phyloP scores from a whole-genome alignment of 2,113 vertebrate genomes.

The Heloderma charlesbogerti region DNA sequence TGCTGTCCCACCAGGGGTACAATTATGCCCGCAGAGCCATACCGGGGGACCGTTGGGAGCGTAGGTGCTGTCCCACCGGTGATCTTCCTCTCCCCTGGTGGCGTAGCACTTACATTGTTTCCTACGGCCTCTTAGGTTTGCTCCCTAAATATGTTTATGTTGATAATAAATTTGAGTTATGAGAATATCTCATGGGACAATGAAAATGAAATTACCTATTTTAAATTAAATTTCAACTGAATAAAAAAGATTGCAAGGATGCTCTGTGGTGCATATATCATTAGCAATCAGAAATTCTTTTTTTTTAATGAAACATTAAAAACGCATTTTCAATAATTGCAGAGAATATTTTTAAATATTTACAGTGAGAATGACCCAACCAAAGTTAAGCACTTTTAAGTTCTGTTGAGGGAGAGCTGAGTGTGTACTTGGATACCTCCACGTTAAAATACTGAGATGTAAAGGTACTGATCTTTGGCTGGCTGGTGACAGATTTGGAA shows the following conservation, averaged over 20 bases:
- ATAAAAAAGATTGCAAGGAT: slow-evolving; percentile 38
- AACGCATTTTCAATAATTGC: neutral
- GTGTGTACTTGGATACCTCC: neutral
- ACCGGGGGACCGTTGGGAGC: neutral
- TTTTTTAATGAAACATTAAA: neutral
- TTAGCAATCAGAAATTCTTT: neutral
- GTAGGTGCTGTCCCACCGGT: neutral
- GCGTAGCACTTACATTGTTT: neutral
- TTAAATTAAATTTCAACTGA: slow-evolving; percentile 46
- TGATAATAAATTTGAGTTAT: slow-evolving; percentile 59
- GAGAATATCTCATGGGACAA: slow-evolving; percentile 35
- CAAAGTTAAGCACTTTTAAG: neutral
- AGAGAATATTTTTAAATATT: neutral
- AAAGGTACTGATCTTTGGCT: neutral
- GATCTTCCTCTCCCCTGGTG: neutral
- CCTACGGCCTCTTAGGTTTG: neutral
- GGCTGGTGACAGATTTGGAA: slow-evolving; percentile 26
- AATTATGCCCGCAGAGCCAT: neutral
- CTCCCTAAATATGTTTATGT: neutral
- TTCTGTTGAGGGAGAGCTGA: neutral
- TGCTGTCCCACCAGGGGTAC: neutral
- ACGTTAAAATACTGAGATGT: neutral
- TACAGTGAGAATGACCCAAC: neutral
- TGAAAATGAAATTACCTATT: slow-evolving; percentile 50
- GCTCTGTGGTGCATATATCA: neutral